A percentile compares a stretch with the other conserved stretches of the same genome.
phyloP scores from a whole-genome alignment of 2,113 vertebrate genomes.

The Rattus rattus region DNA sequence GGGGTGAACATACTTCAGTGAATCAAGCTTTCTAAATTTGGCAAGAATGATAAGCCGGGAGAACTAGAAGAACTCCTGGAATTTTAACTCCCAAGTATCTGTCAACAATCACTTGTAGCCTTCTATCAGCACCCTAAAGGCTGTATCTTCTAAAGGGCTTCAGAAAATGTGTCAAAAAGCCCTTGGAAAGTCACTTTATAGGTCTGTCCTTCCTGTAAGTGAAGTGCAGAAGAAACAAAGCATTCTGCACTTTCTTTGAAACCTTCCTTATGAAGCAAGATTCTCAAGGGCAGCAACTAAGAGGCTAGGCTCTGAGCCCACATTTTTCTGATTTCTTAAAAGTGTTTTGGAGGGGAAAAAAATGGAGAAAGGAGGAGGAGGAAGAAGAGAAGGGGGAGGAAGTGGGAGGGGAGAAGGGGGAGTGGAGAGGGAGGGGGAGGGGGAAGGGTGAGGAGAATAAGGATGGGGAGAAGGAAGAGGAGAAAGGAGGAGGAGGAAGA shows the following conservation, averaged over 20 bases:
- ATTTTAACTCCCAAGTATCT: background rate
- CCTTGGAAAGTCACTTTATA: background rate
- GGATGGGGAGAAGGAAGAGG: too few relatives aligned
- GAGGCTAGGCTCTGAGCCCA: background rate
- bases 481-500: background rate
- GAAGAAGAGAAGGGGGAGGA: too few relatives aligned
- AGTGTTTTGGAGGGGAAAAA: background rate
- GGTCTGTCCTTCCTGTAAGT: background rate
- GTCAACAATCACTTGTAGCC: background rate
- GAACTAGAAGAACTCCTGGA: background rate
- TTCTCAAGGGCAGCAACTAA: constrained; percentile 3
- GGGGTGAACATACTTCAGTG: background rate
- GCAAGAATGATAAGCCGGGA: background rate
- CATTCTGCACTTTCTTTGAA: background rate
- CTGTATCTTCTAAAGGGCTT: background rate
- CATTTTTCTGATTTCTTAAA: background rate
- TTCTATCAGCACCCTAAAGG: background rate
- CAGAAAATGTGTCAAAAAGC: background rate
- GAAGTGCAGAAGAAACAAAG: background rate
- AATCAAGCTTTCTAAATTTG: background rate
- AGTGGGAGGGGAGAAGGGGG: too few relatives aligned
- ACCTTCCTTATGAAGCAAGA: background rate
- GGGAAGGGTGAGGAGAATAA: too few relatives aligned
- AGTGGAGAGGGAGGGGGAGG: too few relatives aligned
- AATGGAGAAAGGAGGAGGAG: background rate